Percentiles rank a stretch among this genome's conserved stretches.
Conservation (phyloP, 2,888 invertebrate genomes). For the Drosophila antonietae region DNA sequence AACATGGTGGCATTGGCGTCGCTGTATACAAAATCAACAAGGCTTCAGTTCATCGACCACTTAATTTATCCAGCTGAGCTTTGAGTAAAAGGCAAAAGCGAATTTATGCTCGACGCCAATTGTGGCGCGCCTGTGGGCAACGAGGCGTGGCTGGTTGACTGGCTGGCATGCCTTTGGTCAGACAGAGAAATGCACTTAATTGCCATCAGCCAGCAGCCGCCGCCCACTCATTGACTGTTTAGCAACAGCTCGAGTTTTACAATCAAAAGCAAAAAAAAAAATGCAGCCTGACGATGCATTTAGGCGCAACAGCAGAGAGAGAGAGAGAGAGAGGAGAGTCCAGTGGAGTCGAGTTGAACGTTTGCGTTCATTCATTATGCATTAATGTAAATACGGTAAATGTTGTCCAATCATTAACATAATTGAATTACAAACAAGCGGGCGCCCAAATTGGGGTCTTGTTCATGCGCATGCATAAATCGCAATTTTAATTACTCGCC, state of each 20-base stretch:
- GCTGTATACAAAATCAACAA: slow-evolving; percentile 80
- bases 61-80: slow-evolving; percentile 82
- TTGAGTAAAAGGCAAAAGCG: slow-evolving; percentile 76
- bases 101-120: slow-evolving; percentile 50
- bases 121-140: slow-evolving; percentile 29
- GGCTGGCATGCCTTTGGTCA: slow-evolving; percentile 73
- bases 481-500: slow-evolving; percentile 77
- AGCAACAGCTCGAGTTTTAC: slow-evolving; percentile 45
- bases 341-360: neutral
- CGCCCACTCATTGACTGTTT: slow-evolving; percentile 35
- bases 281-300: slow-evolving; percentile 56
- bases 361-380: slow-evolving; percentile 82
- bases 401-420: slow-evolving; percentile 84
- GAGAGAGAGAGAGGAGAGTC: neutral
- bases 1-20: slow-evolving; percentile 54
- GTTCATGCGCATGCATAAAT: slow-evolving; percentile 73
- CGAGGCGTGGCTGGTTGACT: slow-evolving; percentile 22
- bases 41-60: slow-evolving; percentile 83
- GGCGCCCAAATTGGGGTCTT: slow-evolving; percentile 51
- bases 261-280: slow-evolving; percentile 48
- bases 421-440: slow-evolving; percentile 84
- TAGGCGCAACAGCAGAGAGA: slow-evolving; percentile 38
- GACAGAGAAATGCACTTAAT: slow-evolving; percentile 81
- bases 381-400: slow-evolving; percentile 84
- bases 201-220: slow-evolving; percentile 62